Percentiles rank a stretch among this genome's conserved stretches.
Conservation (phyloP, 2,888 invertebrate genomes). For the Trichopoda pennipes region DNA sequence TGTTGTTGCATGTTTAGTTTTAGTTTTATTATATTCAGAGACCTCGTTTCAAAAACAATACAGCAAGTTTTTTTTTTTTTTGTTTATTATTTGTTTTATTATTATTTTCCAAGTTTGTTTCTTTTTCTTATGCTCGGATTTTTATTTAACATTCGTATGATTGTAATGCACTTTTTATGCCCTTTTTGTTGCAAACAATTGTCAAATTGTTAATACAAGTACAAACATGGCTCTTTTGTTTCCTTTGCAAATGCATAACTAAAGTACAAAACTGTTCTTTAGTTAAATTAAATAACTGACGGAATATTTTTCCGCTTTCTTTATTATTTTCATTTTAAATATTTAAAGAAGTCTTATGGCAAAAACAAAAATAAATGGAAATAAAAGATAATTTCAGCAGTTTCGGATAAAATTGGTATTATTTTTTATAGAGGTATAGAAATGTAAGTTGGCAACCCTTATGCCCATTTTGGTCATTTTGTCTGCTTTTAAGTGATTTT, state of each 20-base stretch:
- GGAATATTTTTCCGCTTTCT: neutral
- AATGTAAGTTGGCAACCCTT: no score
- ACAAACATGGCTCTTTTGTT: slow-evolving; percentile 7
- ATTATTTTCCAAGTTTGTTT: slow-evolving; percentile 41
- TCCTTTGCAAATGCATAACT: slow-evolving; percentile 45
- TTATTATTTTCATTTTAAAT: neutral
- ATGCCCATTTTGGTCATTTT: no score
- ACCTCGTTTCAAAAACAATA: slow-evolving; percentile 66
- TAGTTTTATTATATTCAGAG: slow-evolving; percentile 51
- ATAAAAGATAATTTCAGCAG: slow-evolving; percentile 1
- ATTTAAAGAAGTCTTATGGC: slow-evolving; percentile 29
- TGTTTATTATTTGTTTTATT: slow-evolving; percentile 20
- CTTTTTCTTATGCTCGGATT: slow-evolving; percentile 5
- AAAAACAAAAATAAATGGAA: slow-evolving; percentile 7
- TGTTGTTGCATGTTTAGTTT: slow-evolving; percentile 40
- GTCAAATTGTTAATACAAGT: slow-evolving; percentile 52
- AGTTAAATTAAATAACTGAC: slow-evolving; percentile 41
- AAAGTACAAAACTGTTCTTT: slow-evolving; percentile 44
- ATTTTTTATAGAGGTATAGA: no score
- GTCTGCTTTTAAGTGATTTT: no score
- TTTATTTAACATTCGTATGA: slow-evolving; percentile 29
- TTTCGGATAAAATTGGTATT: neutral
- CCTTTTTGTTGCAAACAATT: slow-evolving; percentile 40
- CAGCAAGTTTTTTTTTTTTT: neutral
- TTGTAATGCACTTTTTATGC: slow-evolving; percentile 14